These are phyloP conservation scores for Choloepus didactylus DNA, from an alignment of 2,797 vertebrate species.

Conservation along the genomic window DNA sequence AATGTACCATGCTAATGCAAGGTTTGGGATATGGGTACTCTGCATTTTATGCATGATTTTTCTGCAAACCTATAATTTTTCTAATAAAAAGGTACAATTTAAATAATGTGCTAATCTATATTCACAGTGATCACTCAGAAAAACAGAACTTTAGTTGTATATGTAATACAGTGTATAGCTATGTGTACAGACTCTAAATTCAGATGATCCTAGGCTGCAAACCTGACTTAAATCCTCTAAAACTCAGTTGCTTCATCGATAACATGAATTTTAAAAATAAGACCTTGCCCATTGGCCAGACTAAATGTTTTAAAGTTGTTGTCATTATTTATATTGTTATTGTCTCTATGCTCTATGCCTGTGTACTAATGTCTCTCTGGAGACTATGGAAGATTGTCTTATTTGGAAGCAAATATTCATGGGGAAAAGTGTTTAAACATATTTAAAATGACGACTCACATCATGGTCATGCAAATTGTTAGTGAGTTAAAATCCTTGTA, in stretches of 20 bases:
- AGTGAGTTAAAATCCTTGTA: not conserved
- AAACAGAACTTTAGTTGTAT: not conserved
- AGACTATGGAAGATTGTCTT: not conserved
- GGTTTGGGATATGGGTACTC: too few relatives aligned
- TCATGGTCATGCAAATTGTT: not conserved
- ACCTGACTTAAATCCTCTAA: not conserved
- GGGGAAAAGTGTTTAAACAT: not conserved
- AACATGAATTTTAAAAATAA: slow-evolving; percentile 3
- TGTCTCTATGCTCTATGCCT: not conserved
- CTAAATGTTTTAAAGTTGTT: not conserved
- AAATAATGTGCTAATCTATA: not conserved
- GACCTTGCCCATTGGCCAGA: not conserved
- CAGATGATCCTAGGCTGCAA: not conserved
- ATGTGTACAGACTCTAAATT: not conserved
- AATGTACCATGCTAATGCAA: too few relatives aligned
- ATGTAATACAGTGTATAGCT: not conserved
- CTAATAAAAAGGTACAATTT: too few relatives aligned
- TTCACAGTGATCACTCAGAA: not conserved
- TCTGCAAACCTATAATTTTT: too few relatives aligned
- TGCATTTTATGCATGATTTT: too few relatives aligned
- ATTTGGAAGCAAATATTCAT: not conserved
- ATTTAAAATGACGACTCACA: not conserved
- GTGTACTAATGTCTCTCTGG: not conserved
- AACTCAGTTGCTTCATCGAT: not conserved
- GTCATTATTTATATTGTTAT: not conserved